phyloP scores from a whole-genome alignment of 2,888 invertebrate species.

The Lycocerus yunnanus region DNA sequence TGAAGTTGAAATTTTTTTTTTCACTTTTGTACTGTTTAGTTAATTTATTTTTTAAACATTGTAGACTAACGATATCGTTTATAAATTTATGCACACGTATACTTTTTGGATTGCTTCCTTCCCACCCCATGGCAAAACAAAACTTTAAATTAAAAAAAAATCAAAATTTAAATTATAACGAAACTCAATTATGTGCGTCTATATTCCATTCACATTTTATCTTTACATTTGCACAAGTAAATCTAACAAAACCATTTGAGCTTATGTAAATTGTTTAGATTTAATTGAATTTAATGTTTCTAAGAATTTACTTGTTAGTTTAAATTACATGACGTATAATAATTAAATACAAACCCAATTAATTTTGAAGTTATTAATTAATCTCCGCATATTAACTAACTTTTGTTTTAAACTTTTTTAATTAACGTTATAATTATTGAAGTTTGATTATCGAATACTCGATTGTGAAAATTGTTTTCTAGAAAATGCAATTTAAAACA shows the following conservation, averaged over 20 bases:
- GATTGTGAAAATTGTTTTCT: neutral
- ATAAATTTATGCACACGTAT: neutral
- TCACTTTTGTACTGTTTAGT: neutral
- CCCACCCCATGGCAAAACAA: neutral
- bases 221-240: neutral
- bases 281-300: constrained; percentile 3
- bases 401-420: constrained; percentile 4
- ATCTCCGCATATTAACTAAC: neutral
- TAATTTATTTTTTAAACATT: neutral
- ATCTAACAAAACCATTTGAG: constrained; percentile 3
- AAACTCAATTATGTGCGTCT: neutral
- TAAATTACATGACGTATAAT: constrained; percentile 3
- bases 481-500: neutral
- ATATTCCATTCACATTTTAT: neutral
- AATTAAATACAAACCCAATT: neutral
- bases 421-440: constrained; percentile 1
- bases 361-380: neutral
- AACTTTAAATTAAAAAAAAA: neutral
- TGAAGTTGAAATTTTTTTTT: neutral
- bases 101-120: neutral
- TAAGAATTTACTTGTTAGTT: constrained; percentile 4
- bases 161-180: neutral
- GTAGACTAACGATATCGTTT: neutral
- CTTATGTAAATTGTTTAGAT: constrained; percentile 1
- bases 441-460: neutral